These are phyloP conservation scores for Epinephelus coioides DNA, from an alignment of 2,797 vertebrate genomes.

Conservation along the genomic window DNA sequence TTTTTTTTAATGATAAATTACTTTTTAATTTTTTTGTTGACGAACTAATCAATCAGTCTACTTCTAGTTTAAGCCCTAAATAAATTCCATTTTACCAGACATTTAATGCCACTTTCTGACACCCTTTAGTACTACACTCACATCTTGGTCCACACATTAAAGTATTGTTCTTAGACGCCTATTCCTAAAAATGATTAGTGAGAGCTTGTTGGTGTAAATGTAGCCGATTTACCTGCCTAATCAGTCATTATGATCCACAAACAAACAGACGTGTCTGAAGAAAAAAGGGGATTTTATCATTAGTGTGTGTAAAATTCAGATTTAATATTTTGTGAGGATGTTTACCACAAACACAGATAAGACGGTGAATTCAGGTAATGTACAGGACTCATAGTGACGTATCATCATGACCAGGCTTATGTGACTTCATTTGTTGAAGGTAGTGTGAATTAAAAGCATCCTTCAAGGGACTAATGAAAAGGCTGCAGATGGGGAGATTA, in stretches of 20 bases:
- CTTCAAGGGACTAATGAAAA: conserved; percentile 55
- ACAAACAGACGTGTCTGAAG: background rate
- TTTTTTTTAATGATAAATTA: too few relatives aligned
- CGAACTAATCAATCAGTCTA: too few relatives aligned
- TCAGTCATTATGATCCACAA: background rate
- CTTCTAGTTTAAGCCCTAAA: too few relatives aligned
- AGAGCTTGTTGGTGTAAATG: background rate
- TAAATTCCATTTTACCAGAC: too few relatives aligned
- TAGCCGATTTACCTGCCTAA: background rate
- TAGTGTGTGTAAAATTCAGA: background rate
- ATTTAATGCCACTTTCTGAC: too few relatives aligned
- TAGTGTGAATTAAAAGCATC: conserved; percentile 42
- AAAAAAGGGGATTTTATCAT: background rate
- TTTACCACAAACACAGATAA: background rate
- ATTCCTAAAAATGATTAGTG: background rate
- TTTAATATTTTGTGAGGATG: background rate
- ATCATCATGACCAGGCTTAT: background rate
- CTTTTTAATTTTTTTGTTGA: too few relatives aligned
- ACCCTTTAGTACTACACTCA: too few relatives aligned
- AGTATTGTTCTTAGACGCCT: background rate
- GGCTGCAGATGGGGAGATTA: conserved; percentile 44
- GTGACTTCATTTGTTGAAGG: conserved; percentile 42
- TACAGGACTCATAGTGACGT: background rate
- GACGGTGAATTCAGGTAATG: background rate
- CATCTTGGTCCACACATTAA: too few relatives aligned